Evolutionary conservation across 2,797 vertebrate species (phyloP).

Genomic region (Danio aesculapii): DNA sequence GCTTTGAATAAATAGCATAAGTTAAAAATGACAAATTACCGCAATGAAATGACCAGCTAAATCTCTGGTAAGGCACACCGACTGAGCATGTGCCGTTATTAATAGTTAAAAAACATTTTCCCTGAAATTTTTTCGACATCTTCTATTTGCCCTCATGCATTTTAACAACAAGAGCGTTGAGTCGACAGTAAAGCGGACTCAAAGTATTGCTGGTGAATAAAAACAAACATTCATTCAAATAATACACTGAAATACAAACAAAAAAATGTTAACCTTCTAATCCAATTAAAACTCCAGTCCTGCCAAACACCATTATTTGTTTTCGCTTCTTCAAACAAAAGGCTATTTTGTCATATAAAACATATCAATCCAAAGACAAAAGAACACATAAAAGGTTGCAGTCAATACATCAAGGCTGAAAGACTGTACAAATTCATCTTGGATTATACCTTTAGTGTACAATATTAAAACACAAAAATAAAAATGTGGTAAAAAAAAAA

Average conservation of each 20-base stretch:
- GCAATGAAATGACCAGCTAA: conserved; percentile 64
- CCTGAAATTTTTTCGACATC: conserved; percentile 57
- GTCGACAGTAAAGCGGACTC: conserved; percentile 68
- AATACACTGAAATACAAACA: conserved; percentile 39
- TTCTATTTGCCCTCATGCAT: conserved; percentile 31
- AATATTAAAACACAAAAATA: conserved; percentile 6
- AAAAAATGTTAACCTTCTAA: not conserved
- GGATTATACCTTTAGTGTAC: conserved; percentile 39
- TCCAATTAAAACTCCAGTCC: not conserved
- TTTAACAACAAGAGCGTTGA: conserved; percentile 44
- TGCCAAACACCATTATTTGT: not conserved
- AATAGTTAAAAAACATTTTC: conserved; percentile 34
- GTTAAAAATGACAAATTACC: conserved; percentile 73
- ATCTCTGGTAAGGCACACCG: conserved; percentile 62
- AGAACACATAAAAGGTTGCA: conserved; percentile 69
- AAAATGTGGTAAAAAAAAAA: conserved; percentile 6
- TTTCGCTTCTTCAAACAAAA: not conserved
- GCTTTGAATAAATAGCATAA: conserved; percentile 86
- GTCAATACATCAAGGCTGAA: conserved; percentile 33
- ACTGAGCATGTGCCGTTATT: conserved; percentile 63
- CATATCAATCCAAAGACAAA: conserved; percentile 28
- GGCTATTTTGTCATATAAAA: not conserved
- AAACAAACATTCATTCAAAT: conserved; percentile 60
- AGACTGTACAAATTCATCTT: conserved; percentile 42
- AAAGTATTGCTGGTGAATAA: conserved; percentile 65